Evolutionary conservation across 1,140 invertebrate genomes (phyloP).

Genomic region (Papilio xuthus): DNA sequence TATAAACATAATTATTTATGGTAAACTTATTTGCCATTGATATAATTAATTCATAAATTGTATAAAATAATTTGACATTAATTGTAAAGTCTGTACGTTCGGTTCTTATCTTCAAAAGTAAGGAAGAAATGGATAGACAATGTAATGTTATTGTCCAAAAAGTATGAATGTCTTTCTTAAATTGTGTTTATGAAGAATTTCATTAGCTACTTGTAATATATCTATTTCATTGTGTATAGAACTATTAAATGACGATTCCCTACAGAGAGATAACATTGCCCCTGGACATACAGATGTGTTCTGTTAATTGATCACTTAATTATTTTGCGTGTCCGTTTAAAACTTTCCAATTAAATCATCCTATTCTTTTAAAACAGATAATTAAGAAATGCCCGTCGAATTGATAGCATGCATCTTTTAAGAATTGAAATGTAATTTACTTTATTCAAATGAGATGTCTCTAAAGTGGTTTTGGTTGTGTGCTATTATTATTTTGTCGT

Average conservation of each 20-base stretch:
- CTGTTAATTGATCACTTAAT: slow-evolving; percentile 76
- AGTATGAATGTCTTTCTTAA: not conserved
- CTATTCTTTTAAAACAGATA: slow-evolving; percentile 75
- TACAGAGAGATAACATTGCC: slow-evolving; percentile 50
- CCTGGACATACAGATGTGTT: slow-evolving; percentile 60
- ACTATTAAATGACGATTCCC: not conserved
- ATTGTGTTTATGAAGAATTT: not conserved
- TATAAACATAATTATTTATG: not conserved
- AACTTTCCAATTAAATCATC: slow-evolving; percentile 73
- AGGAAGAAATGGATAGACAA: too few species aligned
- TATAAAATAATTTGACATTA: too few species aligned
- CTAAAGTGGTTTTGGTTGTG: slow-evolving; percentile 69
- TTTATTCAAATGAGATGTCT: slow-evolving; percentile 76
- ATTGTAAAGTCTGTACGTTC: too few species aligned
- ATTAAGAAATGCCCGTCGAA: slow-evolving; percentile 75
- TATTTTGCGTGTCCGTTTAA: slow-evolving; percentile 73
- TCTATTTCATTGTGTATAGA: not conserved
- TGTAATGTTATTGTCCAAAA: too few species aligned
- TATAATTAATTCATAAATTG: too few species aligned
- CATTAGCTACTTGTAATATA: not conserved
- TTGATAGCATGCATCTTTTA: slow-evolving; percentile 71
- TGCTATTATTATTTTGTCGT: slow-evolving; percentile 78
- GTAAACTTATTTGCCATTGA: not conserved
- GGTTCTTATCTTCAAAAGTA: too few species aligned
- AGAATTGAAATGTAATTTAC: slow-evolving; percentile 71